Conservation (phyloP, 2,113 vertebrate genomes). For the Xenotilapia caudafasciata region DNA sequence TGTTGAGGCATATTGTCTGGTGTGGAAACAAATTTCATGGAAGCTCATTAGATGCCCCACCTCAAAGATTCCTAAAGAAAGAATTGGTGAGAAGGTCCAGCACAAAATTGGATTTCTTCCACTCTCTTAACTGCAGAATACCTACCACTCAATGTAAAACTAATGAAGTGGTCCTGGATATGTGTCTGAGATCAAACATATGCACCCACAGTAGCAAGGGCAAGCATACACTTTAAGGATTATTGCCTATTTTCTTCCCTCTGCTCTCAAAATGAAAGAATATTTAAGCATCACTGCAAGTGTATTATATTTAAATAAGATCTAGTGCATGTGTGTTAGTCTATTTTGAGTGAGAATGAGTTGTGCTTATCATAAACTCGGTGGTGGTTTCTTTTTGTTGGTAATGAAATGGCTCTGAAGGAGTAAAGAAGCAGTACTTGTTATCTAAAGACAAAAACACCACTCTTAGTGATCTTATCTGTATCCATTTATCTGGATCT, state of each 20-base stretch:
- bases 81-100: constrained; percentile 34
- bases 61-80: constrained; percentile 59
- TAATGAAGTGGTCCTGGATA: constrained; percentile 4
- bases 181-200: background rate
- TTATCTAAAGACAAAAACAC: background rate
- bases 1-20: constrained; percentile 61
- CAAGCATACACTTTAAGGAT: background rate
- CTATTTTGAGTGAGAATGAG: background rate
- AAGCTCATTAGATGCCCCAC: constrained; percentile 78
- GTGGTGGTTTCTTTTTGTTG: constrained; percentile 12
- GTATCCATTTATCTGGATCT: background rate
- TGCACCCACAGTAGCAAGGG: background rate
- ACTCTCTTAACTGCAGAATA: background rate
- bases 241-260: background rate
- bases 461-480: background rate
- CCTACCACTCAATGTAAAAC: background rate
- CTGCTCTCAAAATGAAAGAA: background rate
- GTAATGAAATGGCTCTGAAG: background rate
- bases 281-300: background rate
- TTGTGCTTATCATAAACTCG: constrained; percentile 17
- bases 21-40: constrained; percentile 71
- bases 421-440: background rate
- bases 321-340: background rate
- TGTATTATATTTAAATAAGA: background rate
- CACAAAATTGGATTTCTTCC: constrained; percentile 17